Evolutionary conservation across 92 coral and sea anemone genomes (phyloP), one percentile per base, ranked within the genome.

Genomic region (Palythoa heliodiscus): DNA sequence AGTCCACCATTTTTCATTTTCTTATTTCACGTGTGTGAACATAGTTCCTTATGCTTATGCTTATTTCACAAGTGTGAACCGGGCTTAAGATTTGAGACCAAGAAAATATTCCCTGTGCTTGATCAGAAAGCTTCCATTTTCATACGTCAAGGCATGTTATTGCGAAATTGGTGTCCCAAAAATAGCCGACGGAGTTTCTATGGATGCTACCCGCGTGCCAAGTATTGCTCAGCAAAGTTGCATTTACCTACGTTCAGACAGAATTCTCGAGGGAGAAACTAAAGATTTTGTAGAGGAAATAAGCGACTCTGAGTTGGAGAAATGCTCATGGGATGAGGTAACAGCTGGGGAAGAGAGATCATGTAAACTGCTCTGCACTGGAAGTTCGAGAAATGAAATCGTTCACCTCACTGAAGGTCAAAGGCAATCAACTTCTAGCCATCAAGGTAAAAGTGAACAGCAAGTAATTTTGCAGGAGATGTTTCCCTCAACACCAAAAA

Each of bases 121-220:
- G 76, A 79, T 61, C 71, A 75, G 16, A 69, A 67, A 67, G 63
- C 54, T 40, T 80, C 85, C 52, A 80, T 76, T 71, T 84, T 43
- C 70, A 54, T 86, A 64, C 71, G 85, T 86, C 73, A 70, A 68
- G 74, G 84, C 91, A 24, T 91, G 93, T 82, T 91, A 84, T 83
- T 88, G 90, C 60, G 75, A 87, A 77, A 87, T 87, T 72, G 82
- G 70, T 17, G 75, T 76, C 60, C 84, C 89, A 40, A 86, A 76
- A 64, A 38, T 86, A 66, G 84, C 64, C 72, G 8, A 68, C 43
- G 72, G 47, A 68, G 72, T 68, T 68, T 68, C 72, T 47, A 68
- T 68, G 72, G 72, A 68, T 68, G 72, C 40, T 24, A 68, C 43
- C 43, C 72, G 72, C 43, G 72, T 68, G 43, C 72, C 25, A 68